These are phyloP conservation scores for Cyanoderma ruficeps DNA, from an alignment of 2,113 vertebrate species.

Conservation along the genomic window DNA sequence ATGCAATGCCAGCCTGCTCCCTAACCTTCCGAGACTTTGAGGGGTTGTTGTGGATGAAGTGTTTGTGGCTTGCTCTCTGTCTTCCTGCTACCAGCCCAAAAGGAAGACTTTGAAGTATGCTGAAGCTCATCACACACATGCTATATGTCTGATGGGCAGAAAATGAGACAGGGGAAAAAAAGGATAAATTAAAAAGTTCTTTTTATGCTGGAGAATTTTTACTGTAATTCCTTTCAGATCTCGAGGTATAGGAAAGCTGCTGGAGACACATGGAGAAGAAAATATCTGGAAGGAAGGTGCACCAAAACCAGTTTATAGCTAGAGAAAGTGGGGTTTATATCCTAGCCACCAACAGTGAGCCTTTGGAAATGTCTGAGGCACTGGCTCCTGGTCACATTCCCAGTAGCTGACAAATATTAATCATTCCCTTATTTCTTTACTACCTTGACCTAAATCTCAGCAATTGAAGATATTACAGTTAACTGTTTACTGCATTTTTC, in stretches of 20 bases:
- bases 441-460: neutral
- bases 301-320: neutral
- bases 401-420: neutral
- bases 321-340: neutral
- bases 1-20: neutral
- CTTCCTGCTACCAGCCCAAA: neutral
- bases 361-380: neutral
- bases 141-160: neutral
- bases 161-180: neutral
- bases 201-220: neutral
- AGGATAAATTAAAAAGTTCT: neutral
- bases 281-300: neutral
- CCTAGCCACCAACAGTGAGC: neutral
- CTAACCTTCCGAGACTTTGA: neutral
- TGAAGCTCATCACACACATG: neutral
- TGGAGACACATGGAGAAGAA: neutral
- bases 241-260: neutral
- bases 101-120: neutral
- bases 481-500: neutral
- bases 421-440: neutral
- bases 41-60: neutral
- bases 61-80: neutral
- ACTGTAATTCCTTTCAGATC: neutral
- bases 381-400: neutral
- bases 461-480: neutral